Evolutionary conservation across 1,140 invertebrate species (phyloP), one percentile per base, ranked within the genome.

Genomic region (Drosophila trapezifrons): DNA sequence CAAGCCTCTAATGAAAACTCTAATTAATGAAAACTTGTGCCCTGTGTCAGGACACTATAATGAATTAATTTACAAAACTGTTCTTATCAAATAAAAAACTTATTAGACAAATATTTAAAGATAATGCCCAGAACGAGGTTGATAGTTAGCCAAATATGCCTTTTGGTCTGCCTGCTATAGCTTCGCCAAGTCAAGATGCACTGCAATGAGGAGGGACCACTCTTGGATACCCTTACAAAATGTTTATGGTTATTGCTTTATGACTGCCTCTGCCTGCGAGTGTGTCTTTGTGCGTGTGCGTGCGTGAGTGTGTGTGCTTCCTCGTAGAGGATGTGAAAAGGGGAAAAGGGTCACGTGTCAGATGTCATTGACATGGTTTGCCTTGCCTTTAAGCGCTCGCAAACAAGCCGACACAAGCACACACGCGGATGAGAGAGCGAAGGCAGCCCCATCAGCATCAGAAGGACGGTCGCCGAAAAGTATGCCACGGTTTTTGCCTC

Each of bases 331-430:
- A 40, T 71, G 67, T 69, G 74, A 77, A 75, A 56, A 60, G 65
- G 65, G 40, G 52, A 90, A 89, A 90, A 84, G 84, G 84, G 85
- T 89, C 84, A 89, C 85, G 84, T 84, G 84, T 89, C 85, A 90
- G 81, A 89, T 90, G 84, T 90, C 84, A 90, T 89, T 89, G 84
- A 89, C 84, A 89, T 80, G 85, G 77, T 89, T 89, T 89, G 69
- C 74, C 80, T 90, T 80, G 63, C 70, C 69, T 80, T 90, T 84
- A 90, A 90, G 85, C 79, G 82, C 74, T 78, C 49, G 77, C 77
- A 83, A 89, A 76, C 76, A 84, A 60, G 58, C 63, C 77, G 58
- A 75, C 38, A 64, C 37, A 66, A 78, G 60, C 76, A 71, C 38
- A 46, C 57, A 46, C 0, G 32, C 25, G 15, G 49, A 58, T 29